phyloP scores from a whole-genome alignment of 2,797 vertebrate species.

The Catostomus latipinnis region DNA sequence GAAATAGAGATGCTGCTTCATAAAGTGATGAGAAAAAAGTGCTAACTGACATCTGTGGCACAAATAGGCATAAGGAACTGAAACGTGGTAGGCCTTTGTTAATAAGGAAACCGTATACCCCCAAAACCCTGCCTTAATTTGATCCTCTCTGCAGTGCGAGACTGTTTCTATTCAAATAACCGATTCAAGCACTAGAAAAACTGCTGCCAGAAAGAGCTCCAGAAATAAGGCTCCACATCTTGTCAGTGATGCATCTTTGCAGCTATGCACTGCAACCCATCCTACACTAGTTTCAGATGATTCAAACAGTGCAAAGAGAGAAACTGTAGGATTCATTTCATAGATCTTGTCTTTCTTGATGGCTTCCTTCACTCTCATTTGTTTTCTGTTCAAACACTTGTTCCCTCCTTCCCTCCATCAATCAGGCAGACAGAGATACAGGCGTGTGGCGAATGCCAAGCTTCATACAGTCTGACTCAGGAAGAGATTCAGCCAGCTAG shows the following conservation, averaged over 20 bases:
- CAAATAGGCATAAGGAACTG: not conserved
- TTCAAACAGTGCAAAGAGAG: slow-evolving; percentile 20
- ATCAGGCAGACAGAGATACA: slow-evolving; percentile 24
- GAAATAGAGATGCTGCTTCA: too few species aligned
- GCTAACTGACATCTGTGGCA: too few species aligned
- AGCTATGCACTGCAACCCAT: slow-evolving; percentile 34
- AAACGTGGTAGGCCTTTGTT: not conserved
- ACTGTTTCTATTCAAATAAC: slow-evolving; percentile 45
- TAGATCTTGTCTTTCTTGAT: slow-evolving; percentile 50
- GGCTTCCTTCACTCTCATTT: slow-evolving; percentile 43
- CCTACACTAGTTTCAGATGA: slow-evolving; percentile 40
- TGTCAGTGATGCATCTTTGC: slow-evolving; percentile 52
- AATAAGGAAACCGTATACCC: not conserved
- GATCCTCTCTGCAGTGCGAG: not conserved
- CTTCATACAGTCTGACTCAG: not conserved
- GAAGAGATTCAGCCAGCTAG: slow-evolving; percentile 4
- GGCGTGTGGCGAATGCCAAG: slow-evolving; percentile 23
- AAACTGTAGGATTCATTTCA: slow-evolving; percentile 32
- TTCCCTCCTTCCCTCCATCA: slow-evolving; percentile 40
- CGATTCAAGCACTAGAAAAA: slow-evolving; percentile 20
- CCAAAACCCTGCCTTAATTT: not conserved
- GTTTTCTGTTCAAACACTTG: slow-evolving; percentile 41
- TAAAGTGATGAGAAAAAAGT: too few species aligned
- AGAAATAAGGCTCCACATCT: slow-evolving; percentile 30
- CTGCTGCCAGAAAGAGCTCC: slow-evolving; percentile 10